Conservation (phyloP, 2,113 vertebrate species). For the Raja brachyura region DNA sequence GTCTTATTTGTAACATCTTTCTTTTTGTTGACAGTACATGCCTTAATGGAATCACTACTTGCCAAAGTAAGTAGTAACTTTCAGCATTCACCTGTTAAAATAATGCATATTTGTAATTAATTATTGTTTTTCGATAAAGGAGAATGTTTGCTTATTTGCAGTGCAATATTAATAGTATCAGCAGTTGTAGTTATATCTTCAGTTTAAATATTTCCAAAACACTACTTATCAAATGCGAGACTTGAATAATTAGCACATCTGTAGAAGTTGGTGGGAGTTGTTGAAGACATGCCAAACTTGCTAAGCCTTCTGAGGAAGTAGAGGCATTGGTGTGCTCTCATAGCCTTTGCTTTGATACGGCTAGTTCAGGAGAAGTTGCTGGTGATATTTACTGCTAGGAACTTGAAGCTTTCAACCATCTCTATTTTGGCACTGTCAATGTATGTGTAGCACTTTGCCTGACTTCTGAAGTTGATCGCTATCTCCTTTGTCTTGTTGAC, state of each 20-base stretch:
- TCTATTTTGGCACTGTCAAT: no score
- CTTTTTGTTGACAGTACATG: neutral
- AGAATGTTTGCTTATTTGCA: neutral
- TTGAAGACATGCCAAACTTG: no score
- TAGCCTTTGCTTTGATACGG: no score
- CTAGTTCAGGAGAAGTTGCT: no score
- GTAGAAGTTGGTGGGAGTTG: no score
- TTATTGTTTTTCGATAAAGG: neutral
- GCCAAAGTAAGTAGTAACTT: neutral
- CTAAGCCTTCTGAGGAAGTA: no score
- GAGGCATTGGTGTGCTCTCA: no score
- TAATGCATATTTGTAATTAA: neutral
- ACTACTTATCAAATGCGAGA: neutral
- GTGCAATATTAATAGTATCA: neutral
- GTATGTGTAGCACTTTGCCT: no score
- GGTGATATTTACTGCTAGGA: no score
- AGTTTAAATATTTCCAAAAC: neutral
- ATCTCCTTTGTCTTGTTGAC: no score
- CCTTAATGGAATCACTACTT: neutral
- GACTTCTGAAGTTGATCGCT: no score
- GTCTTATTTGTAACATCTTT: neutral
- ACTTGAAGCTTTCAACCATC: no score
- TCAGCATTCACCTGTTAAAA: neutral
- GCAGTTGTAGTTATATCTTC: neutral
- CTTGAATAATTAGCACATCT: neutral